Base-by-base conservation (phyloP, 2,113 vertebrate genomes). In the Corvus cornix region DNA sequence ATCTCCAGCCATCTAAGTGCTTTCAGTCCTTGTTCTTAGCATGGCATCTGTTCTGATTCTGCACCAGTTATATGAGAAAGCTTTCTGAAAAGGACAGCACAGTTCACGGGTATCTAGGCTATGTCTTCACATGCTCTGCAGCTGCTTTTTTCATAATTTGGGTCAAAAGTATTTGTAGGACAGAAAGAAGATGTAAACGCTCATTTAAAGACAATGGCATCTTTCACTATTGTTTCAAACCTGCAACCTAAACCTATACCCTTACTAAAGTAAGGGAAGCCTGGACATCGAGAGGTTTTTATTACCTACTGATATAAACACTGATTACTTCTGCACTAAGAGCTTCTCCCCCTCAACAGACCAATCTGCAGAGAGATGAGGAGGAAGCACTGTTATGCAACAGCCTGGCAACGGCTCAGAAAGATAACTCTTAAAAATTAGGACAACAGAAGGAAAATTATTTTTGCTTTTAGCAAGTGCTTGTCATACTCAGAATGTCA, bases 361-460 rank as follows among this genome's bases (percentile, higher is more conserved):
- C 39, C 27, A 39, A 58, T 55, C 55, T 80, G n/a, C 5, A 1
- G 59, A 75, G 55, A 64, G 68, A 79, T n/a, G 58, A 75, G 72
- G 41, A 78, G 63, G 80, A 84, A 89, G 46, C 70, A 76, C 91
- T 62, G 64, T 92, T 89, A 94, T 39, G 35, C 59, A 96, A 95
- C 39, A 39, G 70, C 51, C 67, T 78, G 86, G 94, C 92, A 95
- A 92, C 8, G 60, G 90, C 90, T 96, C 90, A 89, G 74, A 94
- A 73, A 95, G 73, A 56, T 62, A 56, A 90, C 53, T 59, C 91
- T 58, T 87, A 77, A 87, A 89, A 97, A 96, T 87, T 70, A 93
- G 95, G 87, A 76, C 93, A 89, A 97, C 77, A 95, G 95, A 93
- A 97, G 91, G 87, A 94, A 97, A 97, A 90, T 55, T 91, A 95